phyloP scores from a whole-genome alignment of 2,113 vertebrate species.

The Nipponia nippon region DNA sequence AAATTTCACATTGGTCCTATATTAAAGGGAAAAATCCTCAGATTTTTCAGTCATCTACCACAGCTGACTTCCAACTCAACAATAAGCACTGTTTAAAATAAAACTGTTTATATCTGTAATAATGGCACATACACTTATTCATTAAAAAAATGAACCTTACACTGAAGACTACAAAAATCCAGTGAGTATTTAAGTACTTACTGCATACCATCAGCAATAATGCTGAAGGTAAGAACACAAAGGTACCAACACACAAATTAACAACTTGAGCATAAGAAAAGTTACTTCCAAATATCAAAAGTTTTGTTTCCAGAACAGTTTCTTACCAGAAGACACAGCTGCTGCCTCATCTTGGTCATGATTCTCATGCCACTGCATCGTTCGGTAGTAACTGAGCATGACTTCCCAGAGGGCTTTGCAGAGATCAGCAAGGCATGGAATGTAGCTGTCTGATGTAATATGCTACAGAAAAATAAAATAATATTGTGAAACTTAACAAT shows the following conservation, averaged over 20 bases:
- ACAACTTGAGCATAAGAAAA: background rate
- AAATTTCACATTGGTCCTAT: background rate
- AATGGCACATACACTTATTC: background rate
- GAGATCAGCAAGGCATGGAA: constrained; percentile 94
- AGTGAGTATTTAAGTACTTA: background rate
- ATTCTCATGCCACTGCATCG: constrained; percentile 95
- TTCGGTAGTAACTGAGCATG: constrained; percentile 96
- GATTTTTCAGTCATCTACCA: background rate
- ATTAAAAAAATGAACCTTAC: background rate
- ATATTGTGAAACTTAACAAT: background rate
- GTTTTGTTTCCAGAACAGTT: background rate
- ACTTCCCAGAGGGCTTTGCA: constrained; percentile 99
- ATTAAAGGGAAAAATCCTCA: background rate
- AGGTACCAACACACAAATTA: background rate
- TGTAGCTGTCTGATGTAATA: constrained; percentile 96
- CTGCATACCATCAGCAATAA: background rate
- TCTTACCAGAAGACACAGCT: constrained; percentile 78
- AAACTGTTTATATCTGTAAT: background rate
- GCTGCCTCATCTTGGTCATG: constrained; percentile 81
- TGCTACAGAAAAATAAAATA: constrained; percentile 76
- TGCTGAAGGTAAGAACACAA: background rate
- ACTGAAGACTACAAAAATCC: background rate
- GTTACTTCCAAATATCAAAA: background rate
- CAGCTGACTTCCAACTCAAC: background rate
- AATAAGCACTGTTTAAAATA: background rate